phyloP scores from a whole-genome alignment of 2,797 vertebrate genomes.

The Pseudopleuronectes americanus region DNA sequence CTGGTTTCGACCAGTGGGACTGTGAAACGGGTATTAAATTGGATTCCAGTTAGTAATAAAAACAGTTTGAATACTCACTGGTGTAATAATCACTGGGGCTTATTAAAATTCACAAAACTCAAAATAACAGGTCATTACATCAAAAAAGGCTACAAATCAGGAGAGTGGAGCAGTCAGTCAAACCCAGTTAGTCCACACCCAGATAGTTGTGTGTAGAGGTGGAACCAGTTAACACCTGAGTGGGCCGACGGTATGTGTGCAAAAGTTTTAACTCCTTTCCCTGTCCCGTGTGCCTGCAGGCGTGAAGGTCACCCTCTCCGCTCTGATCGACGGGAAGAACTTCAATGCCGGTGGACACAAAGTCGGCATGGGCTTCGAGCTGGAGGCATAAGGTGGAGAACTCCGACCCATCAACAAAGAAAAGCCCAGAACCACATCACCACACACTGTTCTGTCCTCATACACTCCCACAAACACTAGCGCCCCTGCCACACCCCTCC shows the following conservation, averaged over 20 bases:
- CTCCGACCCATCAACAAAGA: conserved; percentile 6
- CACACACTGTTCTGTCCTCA: conserved; percentile 18
- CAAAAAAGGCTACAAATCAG: too few species aligned
- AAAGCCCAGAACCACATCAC: conserved; percentile 21
- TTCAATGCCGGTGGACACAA: conserved; percentile 95
- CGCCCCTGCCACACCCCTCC: conserved; percentile 12
- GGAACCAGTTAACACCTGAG: neutral
- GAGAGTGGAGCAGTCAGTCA: too few species aligned
- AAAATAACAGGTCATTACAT: too few species aligned
- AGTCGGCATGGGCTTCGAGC: conserved; percentile 93
- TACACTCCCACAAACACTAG: neutral
- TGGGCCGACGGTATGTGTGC: neutral
- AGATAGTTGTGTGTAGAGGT: neutral
- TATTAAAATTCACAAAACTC: too few species aligned
- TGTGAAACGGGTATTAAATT: too few species aligned
- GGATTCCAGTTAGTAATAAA: too few species aligned
- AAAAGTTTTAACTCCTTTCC: neutral
- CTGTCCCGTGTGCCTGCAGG: conserved; percentile 73
- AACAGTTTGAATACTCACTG: too few species aligned
- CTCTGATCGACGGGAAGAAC: conserved; percentile 95
- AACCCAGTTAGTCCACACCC: neutral
- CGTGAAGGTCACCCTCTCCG: conserved; percentile 93
- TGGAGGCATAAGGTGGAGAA: conserved; percentile 87
- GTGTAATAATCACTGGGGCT: too few species aligned
- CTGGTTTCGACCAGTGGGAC: too few species aligned